Conservation (phyloP, 2,113 vertebrate genomes). For the Terrapene triunguis region DNA sequence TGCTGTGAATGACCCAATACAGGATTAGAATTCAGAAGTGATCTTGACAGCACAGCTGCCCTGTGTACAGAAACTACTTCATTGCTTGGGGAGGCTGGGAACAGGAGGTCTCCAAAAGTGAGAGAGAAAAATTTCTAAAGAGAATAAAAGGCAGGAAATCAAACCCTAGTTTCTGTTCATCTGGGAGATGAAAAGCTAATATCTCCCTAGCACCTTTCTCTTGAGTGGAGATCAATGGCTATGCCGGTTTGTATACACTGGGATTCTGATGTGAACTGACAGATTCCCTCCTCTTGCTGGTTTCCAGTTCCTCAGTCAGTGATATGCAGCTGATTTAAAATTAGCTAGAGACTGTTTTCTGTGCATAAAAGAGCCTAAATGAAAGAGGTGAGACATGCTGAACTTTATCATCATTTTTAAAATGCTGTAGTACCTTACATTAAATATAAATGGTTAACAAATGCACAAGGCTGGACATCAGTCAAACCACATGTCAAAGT, state of each 20-base stretch:
- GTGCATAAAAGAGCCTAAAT: background rate
- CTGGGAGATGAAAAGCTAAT: background rate
- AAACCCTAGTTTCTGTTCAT: background rate
- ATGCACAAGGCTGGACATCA: background rate
- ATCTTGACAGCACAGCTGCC: background rate
- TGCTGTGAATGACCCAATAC: background rate
- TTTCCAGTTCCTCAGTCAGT: background rate
- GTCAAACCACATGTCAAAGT: background rate
- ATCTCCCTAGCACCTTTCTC: background rate
- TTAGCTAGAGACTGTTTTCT: background rate
- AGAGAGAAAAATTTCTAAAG: background rate
- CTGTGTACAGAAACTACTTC: background rate
- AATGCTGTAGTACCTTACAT: background rate
- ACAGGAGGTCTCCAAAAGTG: background rate
- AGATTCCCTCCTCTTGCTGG: background rate
- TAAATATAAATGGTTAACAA: background rate
- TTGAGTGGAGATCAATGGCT: background rate
- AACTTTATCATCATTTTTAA: background rate
- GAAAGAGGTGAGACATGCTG: background rate
- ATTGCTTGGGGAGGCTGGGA: background rate
- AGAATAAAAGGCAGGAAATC: background rate
- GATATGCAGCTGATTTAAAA: background rate
- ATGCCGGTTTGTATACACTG: background rate
- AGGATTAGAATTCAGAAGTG: background rate
- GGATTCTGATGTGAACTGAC: background rate